phyloP scores from a whole-genome alignment of 2,888 invertebrate genomes.

The Antheraea assamensis region DNA sequence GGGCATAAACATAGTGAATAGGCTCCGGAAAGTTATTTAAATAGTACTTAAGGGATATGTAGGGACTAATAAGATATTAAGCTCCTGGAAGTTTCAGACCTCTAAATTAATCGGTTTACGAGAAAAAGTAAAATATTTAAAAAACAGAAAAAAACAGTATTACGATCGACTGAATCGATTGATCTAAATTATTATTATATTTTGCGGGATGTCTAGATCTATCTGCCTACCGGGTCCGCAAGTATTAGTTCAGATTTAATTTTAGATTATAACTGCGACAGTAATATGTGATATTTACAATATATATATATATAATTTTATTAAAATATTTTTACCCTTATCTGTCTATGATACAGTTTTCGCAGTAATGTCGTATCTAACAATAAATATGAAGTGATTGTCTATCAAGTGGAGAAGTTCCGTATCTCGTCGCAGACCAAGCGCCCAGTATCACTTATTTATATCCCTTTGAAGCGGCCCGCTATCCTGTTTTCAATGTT shows the following conservation, averaged over 20 bases:
- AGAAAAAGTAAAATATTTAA: too few species aligned
- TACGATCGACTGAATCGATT: too few species aligned
- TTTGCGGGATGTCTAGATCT: too few species aligned
- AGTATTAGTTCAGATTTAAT: not conserved
- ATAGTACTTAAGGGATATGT: too few species aligned
- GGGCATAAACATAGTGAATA: too few species aligned
- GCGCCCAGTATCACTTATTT: constrained; percentile 53
- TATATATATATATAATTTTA: not conserved
- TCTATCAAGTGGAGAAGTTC: constrained; percentile 49
- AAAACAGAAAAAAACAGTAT: too few species aligned
- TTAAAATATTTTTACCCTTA: not conserved
- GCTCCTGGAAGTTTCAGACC: too few species aligned
- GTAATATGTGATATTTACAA: not conserved
- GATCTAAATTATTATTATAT: too few species aligned
- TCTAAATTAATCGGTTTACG: too few species aligned
- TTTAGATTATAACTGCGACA: not conserved
- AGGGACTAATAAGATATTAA: too few species aligned
- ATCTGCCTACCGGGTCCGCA: too few species aligned
- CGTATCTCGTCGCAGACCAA: constrained; percentile 47
- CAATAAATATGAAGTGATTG: constrained; percentile 26
- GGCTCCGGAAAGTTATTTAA: too few species aligned
- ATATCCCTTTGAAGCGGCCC: constrained; percentile 66
- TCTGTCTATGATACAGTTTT: not conserved
- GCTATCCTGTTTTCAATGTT: constrained; percentile 52
- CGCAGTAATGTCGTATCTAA: constrained; percentile 32